A percentile compares a stretch with the other conserved stretches of the same genome.
phyloP scores from a whole-genome alignment of 2,797 vertebrate genomes.

The Sebastes hubbsi region DNA sequence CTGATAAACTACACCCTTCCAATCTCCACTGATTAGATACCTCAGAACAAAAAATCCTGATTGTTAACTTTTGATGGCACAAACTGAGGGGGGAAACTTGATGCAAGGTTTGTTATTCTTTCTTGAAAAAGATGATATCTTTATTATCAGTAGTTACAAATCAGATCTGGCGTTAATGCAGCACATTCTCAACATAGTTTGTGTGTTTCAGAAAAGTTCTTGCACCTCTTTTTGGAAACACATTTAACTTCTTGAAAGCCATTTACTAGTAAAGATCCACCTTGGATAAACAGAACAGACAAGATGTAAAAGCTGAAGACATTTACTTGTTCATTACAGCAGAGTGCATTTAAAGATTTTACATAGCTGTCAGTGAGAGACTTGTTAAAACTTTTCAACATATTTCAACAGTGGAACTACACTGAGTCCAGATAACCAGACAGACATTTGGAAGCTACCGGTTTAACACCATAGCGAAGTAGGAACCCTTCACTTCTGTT shows the following conservation, averaged over 20 bases:
- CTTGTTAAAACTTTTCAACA: background rate
- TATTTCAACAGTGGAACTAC: background rate
- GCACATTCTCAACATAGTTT: background rate
- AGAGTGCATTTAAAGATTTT: constrained; percentile 40
- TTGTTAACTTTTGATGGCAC: background rate
- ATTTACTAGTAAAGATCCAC: background rate
- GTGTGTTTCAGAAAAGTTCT: background rate
- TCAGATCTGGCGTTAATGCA: background rate
- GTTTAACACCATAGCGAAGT: background rate
- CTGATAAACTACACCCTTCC: constrained; percentile 18
- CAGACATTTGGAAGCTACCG: background rate
- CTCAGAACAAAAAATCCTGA: background rate
- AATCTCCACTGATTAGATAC: background rate
- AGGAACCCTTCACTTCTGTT: background rate
- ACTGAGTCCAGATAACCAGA: background rate
- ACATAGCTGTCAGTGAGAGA: constrained; percentile 26
- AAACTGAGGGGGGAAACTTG: background rate
- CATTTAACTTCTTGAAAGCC: background rate
- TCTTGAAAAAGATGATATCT: background rate
- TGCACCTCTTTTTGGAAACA: background rate
- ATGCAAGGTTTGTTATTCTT: too few relatives aligned
- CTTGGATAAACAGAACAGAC: constrained; percentile 4
- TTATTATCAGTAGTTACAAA: background rate
- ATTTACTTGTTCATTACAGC: constrained; percentile 55
- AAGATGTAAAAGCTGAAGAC: constrained; percentile 33